Percentiles rank a stretch among this genome's conserved stretches.
phyloP scores from a whole-genome alignment of 1,140 invertebrate genomes.

The Nautilus pompilius region DNA sequence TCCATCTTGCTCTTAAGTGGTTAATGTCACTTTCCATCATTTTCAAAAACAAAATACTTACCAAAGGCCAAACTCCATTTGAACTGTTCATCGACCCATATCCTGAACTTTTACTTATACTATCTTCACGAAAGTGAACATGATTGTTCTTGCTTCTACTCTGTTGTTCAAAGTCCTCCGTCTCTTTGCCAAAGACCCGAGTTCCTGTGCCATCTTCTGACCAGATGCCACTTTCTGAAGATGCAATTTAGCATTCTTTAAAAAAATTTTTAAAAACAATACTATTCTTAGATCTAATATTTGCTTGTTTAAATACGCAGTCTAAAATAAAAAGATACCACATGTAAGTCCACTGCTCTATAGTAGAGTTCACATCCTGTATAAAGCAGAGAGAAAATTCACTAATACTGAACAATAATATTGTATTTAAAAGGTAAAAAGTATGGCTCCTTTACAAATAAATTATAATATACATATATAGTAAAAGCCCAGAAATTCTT shows the following conservation, averaged over 20 bases:
- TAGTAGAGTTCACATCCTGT: background rate
- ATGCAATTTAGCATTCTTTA: conserved; percentile 13
- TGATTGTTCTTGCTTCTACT: conserved; percentile 14
- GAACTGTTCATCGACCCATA: conserved; percentile 36
- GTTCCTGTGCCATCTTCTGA: conserved; percentile 13
- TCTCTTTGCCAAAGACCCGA: background rate
- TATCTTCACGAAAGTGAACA: conserved; percentile 36
- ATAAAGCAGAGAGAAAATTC: background rate
- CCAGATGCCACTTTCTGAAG: conserved; percentile 44
- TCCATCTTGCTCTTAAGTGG: too few species aligned
- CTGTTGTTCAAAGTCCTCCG: background rate
- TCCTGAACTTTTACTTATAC: conserved; percentile 37
- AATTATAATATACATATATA: too few species aligned
- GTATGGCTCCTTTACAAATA: too few species aligned
- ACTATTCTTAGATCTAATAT: background rate
- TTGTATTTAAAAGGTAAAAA: too few species aligned
- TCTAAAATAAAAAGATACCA: background rate
- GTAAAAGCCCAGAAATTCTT: too few species aligned
- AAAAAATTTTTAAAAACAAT: background rate
- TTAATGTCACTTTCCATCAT: too few species aligned
- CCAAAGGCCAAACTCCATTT: too few species aligned
- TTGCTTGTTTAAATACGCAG: background rate
- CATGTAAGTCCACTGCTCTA: too few species aligned
- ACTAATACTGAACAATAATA: background rate
- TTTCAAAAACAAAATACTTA: too few species aligned